Conservation (phyloP, 2,888 invertebrate species). For the Heliothis peltigera region DNA sequence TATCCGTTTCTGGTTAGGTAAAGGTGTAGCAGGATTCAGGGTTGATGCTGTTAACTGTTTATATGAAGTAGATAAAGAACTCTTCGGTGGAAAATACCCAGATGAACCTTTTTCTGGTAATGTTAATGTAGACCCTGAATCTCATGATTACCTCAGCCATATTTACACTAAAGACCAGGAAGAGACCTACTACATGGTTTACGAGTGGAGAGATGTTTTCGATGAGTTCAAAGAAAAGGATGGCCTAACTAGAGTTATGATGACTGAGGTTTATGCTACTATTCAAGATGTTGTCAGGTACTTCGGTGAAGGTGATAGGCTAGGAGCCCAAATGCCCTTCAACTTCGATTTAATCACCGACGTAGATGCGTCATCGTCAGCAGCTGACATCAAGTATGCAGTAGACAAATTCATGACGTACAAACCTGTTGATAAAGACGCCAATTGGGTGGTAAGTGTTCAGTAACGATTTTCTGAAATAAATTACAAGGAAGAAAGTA, state of each 20-base stretch:
- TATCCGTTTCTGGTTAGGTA: slow-evolving; percentile 94
- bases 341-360: slow-evolving; percentile 93
- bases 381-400: slow-evolving; percentile 90
- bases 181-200: slow-evolving; percentile 91
- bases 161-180: slow-evolving; percentile 91
- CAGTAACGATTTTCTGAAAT: slow-evolving; percentile 9
- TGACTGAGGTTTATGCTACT: slow-evolving; percentile 94
- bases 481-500: slow-evolving; percentile 12
- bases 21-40: slow-evolving; percentile 96
- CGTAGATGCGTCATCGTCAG: slow-evolving; percentile 89
- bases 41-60: slow-evolving; percentile 93
- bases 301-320: slow-evolving; percentile 89
- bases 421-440: slow-evolving; percentile 89
- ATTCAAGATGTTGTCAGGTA: slow-evolving; percentile 91
- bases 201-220: slow-evolving; percentile 91
- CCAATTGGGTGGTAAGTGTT: slow-evolving; percentile 94
- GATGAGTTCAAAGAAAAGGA: slow-evolving; percentile 89
- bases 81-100: slow-evolving; percentile 81
- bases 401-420: slow-evolving; percentile 92
- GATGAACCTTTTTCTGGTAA: slow-evolving; percentile 90
- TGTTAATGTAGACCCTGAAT: slow-evolving; percentile 80
- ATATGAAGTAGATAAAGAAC: slow-evolving; percentile 89
- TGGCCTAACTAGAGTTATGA: slow-evolving; percentile 90
- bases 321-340: slow-evolving; percentile 94
- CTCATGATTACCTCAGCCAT: slow-evolving; percentile 90